phyloP scores from a whole-genome alignment of 2,113 vertebrate species.

The Hyperoodon ampullatus region DNA sequence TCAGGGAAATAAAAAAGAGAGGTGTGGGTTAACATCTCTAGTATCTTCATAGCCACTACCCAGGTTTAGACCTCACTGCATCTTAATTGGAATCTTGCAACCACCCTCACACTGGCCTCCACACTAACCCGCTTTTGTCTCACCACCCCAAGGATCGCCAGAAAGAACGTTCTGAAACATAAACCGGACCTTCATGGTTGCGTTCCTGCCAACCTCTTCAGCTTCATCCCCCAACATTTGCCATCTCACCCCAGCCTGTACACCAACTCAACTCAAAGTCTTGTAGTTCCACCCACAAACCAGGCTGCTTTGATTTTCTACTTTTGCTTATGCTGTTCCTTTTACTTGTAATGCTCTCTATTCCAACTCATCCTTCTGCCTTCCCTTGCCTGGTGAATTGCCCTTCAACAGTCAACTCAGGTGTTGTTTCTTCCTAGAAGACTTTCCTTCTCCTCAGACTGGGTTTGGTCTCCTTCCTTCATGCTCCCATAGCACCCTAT shows the following conservation, averaged over 20 bases:
- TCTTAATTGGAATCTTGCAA: constrained; percentile 46
- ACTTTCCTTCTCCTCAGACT: not conserved
- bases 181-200: not conserved
- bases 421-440: constrained; percentile 1
- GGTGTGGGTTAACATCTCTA: not conserved
- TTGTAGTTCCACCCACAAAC: not conserved
- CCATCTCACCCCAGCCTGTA: not conserved
- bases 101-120: not conserved
- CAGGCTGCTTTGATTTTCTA: not conserved
- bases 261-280: not conserved
- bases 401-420: not conserved
- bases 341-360: constrained; percentile 46
- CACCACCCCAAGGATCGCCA: not conserved
- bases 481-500: not conserved
- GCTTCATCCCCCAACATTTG: not conserved
- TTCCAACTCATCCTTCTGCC: not conserved
- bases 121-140: not conserved
- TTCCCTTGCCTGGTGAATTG: not conserved
- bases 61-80: constrained; percentile 8
- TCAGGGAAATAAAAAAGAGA: not conserved
- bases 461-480: not conserved
- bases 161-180: constrained; percentile 28
- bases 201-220: not conserved
- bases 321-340: constrained; percentile 10
- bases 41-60: not conserved